Evolutionary conservation across 1,140 invertebrate species (phyloP), one percentile per base, ranked within the genome.

Genomic region (Drosophila trapezifrons): DNA sequence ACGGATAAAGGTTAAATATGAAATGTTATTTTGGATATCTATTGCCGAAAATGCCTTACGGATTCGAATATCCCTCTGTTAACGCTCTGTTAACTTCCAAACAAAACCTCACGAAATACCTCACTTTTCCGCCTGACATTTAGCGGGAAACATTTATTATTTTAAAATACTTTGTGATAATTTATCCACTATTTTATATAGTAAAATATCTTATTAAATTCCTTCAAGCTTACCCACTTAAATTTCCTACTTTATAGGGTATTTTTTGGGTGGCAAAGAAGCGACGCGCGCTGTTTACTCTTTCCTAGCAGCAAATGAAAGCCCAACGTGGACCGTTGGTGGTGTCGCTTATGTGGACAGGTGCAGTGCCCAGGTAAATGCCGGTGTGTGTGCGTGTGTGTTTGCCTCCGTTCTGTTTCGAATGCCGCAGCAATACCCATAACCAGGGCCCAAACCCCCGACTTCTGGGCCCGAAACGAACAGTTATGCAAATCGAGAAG

Each of bases 401-500:
- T 85, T 85, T 85, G 77, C 81, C 73, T 85, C 78, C 73, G 77
- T 84, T 84, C 79, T 81, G 77, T 71, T 85, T 81, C 78, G 49
- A 85, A 85, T 85, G 81, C 51, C 51, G 51, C 81, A 78, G 43
- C 62, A 46, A 67, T 56, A 52, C 51, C 42, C 54, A 66, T 78
- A 84, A 67, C 77, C 77, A 66, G 74, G 62, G 52, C 22, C 58
- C 52, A 65, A 83, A 35, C 38, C 62, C 46, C 62, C 62, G 46
- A 66, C 74, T 80, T 66, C 69, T 67, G 49, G 73, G 73, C 73
- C 63, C 67, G 60, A 63, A 56, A 60, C 72, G 77, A 87, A 86
- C 83, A 86, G 83, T 86, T 86, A 86, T 86, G 83, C 82, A 86
- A 86, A 86, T 86, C 71, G 71, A 76, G 66, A 67, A 43, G 60